Evolutionary conservation across 2,888 invertebrate species (phyloP).

Genomic region (Bellardia pandia): DNA sequence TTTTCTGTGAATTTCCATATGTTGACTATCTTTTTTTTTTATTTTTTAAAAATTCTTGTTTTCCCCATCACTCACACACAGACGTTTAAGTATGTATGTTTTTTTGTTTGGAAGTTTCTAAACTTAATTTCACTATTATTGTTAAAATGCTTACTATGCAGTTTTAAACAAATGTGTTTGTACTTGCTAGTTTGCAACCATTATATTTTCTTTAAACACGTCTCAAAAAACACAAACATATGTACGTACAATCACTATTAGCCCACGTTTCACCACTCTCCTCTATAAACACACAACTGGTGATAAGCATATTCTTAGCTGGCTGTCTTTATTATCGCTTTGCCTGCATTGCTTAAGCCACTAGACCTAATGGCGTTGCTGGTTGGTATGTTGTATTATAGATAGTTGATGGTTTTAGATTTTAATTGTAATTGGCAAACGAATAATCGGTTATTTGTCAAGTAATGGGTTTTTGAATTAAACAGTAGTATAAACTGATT

Average conservation of each 20-base stretch:
- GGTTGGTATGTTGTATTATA: not conserved
- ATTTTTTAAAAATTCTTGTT: not conserved
- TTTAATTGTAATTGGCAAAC: not conserved
- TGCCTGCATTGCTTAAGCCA: conserved; percentile 30
- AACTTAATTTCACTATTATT: conserved; percentile 54
- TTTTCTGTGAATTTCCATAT: not conserved
- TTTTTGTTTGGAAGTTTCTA: not conserved
- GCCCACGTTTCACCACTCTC: conserved; percentile 16
- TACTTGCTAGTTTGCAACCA: conserved; percentile 17
- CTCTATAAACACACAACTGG: conserved; percentile 5
- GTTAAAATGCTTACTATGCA: conserved; percentile 28
- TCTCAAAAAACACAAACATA: not conserved
- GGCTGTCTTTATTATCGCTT: conserved; percentile 28
- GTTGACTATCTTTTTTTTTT: not conserved
- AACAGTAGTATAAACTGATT: too few species aligned
- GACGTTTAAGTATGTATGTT: not conserved
- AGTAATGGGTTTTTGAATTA: not conserved
- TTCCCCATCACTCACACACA: not conserved
- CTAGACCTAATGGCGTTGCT: conserved; percentile 65
- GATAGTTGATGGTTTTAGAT: not conserved
- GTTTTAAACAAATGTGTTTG: conserved; percentile 19
- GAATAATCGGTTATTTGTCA: conserved; percentile 1
- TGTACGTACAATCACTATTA: conserved; percentile 2
- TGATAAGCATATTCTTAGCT: conserved; percentile 41
- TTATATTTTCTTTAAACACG: conserved; percentile 28